phyloP scores from a whole-genome alignment of 2,797 vertebrate species.

The Fratercula arctica region DNA sequence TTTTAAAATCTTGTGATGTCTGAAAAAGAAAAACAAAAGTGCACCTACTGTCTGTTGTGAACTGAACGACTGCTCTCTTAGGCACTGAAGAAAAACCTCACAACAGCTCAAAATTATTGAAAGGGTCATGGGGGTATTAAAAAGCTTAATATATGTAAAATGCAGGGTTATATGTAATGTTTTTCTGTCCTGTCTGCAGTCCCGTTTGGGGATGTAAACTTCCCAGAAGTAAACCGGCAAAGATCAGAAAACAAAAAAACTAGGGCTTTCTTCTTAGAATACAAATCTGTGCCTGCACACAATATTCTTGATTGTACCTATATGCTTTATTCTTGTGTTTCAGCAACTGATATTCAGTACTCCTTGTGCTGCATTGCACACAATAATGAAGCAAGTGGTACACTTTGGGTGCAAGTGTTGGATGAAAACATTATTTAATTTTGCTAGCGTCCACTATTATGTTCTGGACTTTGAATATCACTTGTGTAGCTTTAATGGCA shows the following conservation, averaged over 20 bases:
- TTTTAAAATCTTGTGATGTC: neutral
- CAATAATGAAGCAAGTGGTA: conserved; percentile 25
- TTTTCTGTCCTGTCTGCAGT: neutral
- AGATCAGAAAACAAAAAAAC: neutral
- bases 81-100: neutral
- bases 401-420: neutral
- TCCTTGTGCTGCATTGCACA: neutral
- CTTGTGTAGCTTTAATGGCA: neutral
- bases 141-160: neutral
- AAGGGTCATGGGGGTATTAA: neutral
- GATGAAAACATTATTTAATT: neutral
- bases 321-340: conserved; percentile 9
- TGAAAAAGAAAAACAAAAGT: neutral
- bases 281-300: neutral
- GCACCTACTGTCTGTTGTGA: neutral
- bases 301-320: neutral
- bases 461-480: neutral
- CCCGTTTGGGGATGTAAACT: neutral
- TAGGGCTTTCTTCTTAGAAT: neutral
- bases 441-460: neutral
- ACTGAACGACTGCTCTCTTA: neutral
- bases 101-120: neutral
- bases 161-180: neutral
- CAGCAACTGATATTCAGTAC: neutral
- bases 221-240: neutral